Percentiles rank a stretch among this genome's conserved stretches.
Conservation (phyloP, 1,140 invertebrate genomes). For the Stegodyphus dumicola region DNA sequence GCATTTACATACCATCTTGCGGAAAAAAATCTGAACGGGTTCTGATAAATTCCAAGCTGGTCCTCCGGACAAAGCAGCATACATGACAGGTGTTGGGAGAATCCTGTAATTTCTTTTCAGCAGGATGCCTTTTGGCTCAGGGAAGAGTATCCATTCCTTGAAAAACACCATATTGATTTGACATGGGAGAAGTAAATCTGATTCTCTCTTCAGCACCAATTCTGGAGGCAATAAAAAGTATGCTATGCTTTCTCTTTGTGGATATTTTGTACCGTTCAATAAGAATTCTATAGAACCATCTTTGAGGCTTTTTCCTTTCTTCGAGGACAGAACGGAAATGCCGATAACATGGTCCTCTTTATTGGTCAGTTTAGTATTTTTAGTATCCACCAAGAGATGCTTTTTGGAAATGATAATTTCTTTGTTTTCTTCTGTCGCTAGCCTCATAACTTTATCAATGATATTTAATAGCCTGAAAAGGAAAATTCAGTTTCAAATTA, state of each 20-base stretch:
- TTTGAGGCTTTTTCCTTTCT: not conserved
- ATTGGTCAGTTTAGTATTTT: not conserved
- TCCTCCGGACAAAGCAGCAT: slow-evolving; percentile 35
- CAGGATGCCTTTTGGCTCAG: slow-evolving; percentile 6
- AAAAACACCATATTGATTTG: slow-evolving; percentile 39
- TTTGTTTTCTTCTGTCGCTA: not conserved
- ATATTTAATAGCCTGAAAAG: slow-evolving; percentile 24
- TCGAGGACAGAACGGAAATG: not conserved
- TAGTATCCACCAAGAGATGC: slow-evolving; percentile 3
- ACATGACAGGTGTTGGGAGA: slow-evolving; percentile 20
- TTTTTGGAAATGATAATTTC: slow-evolving; percentile 20
- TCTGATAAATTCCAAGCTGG: slow-evolving; percentile 38
- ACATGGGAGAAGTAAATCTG: not conserved
- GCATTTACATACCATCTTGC: slow-evolving; percentile 13
- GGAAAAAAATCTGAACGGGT: slow-evolving; percentile 27
- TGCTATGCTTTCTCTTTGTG: not conserved
- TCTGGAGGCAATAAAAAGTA: slow-evolving; percentile 33
- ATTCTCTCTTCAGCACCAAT: slow-evolving; percentile 24
- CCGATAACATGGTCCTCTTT: slow-evolving; percentile 4
- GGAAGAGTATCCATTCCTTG: slow-evolving; percentile 28
- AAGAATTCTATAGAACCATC: slow-evolving; percentile 6
- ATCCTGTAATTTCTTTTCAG: slow-evolving; percentile 15
- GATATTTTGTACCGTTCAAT: not conserved
- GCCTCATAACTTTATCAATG: slow-evolving; percentile 9
- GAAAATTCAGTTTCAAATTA: not conserved